Evolutionary conservation across 2,113 vertebrate genomes (phyloP).

Genomic region (Sigmodon hispidus): DNA sequence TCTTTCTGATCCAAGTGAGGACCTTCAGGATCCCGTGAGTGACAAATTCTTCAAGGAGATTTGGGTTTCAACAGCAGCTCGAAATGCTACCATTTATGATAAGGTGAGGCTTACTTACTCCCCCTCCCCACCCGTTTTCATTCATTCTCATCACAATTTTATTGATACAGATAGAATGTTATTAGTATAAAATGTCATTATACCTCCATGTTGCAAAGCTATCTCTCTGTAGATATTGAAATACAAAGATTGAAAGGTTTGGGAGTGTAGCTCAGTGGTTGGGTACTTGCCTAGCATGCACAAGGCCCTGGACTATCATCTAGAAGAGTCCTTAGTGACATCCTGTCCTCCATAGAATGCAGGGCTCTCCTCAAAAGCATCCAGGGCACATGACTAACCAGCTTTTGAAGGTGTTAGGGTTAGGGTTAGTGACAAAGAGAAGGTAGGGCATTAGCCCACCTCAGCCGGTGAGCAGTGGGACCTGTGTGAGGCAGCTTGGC

Average conservation of each 20-base stretch:
- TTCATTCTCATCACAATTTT: neutral
- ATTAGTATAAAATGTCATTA: neutral
- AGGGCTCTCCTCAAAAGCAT: neutral
- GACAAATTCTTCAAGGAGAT: slow-evolving; percentile 98
- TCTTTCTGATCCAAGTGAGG: slow-evolving; percentile 85
- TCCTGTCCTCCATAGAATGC: neutral
- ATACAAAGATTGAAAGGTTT: neutral
- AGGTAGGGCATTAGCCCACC: neutral
- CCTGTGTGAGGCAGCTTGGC: neutral
- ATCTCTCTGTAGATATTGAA: neutral
- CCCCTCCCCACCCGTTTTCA: neutral
- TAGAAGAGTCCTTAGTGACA: neutral
- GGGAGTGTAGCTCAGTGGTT: neutral
- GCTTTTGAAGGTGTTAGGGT: neutral
- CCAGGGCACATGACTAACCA: neutral
- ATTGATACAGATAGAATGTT: neutral
- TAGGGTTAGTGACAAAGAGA: neutral
- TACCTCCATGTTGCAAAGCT: neutral
- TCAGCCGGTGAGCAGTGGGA: neutral
- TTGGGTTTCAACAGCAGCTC: slow-evolving; percentile 93
- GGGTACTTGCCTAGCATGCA: too few species aligned
- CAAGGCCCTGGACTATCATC: neutral
- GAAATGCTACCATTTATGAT: slow-evolving; percentile 96
- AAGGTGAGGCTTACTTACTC: slow-evolving; percentile 83
- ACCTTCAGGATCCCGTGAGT: slow-evolving; percentile 94